Percentiles rank a stretch among this genome's conserved stretches.
Evolutionary conservation across 1,140 invertebrate genomes (phyloP).

Genomic region (Odontomachus brunneus): DNA sequence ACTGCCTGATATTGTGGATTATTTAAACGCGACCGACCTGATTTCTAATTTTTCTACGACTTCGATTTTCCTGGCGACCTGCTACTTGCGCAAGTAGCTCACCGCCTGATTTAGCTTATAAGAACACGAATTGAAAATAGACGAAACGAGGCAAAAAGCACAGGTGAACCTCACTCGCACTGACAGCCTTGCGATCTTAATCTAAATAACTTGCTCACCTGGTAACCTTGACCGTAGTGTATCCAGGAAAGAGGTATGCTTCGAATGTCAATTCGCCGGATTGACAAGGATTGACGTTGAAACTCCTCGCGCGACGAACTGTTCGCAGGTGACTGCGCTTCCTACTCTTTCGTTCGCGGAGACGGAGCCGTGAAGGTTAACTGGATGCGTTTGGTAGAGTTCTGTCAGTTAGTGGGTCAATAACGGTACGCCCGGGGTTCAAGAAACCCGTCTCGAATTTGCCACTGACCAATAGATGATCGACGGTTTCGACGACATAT

Average conservation of each 20-base stretch:
- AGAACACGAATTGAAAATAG: too few relatives aligned
- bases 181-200: conserved; percentile 8
- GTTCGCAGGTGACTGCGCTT: conserved; percentile 77
- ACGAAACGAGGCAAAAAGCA: too few relatives aligned
- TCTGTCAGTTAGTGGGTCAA: conserved; percentile 84
- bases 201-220: conserved; percentile 41
- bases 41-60: conserved; percentile 1
- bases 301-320: conserved; percentile 65
- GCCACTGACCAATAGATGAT: conserved; percentile 66
- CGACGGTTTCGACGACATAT: conserved; percentile 16
- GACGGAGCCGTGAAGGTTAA: conserved; percentile 68
- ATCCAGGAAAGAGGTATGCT: conserved; percentile 22
- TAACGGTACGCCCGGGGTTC: conserved; percentile 83
- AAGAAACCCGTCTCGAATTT: conserved; percentile 82
- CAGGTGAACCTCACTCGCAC: not conserved
- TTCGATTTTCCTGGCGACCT: not conserved
- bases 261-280: conserved; percentile 11
- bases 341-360: conserved; percentile 57
- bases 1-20: not conserved
- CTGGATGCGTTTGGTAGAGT: conserved; percentile 77
- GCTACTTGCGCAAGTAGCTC: conserved; percentile 29
- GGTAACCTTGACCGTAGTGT: conserved; percentile 45
- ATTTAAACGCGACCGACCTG: not conserved
- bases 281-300: conserved; percentile 37
- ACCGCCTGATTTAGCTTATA: not conserved